A percentile compares a stretch with the other conserved stretches of the same genome.
Evolutionary conservation across 2,113 vertebrate species (phyloP).

Genomic region (Corydoras maculifer): DNA sequence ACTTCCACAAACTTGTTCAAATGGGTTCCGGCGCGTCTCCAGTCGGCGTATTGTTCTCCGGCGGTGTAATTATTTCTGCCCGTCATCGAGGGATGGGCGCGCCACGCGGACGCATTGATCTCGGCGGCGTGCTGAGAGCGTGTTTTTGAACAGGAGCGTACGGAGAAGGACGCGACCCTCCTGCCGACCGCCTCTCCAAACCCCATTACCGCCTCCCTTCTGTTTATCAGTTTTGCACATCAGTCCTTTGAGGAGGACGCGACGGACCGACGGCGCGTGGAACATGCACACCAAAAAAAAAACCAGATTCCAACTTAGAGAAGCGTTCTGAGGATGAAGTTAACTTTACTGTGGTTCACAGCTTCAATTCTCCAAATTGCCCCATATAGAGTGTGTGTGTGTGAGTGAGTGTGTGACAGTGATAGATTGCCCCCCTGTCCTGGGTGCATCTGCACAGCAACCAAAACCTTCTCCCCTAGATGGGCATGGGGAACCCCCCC

Average conservation of each 20-base stretch:
- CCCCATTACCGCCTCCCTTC: not conserved
- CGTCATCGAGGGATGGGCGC: conserved; percentile 38
- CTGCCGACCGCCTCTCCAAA: not conserved
- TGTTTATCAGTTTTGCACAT: not conserved
- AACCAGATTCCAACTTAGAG: no score
- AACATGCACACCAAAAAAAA: no score
- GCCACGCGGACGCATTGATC: conserved; percentile 46
- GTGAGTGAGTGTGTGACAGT: no score
- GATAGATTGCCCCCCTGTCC: no score
- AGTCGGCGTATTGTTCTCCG: conserved; percentile 39
- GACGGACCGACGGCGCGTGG: no score
- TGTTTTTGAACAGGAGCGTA: conserved; percentile 16
- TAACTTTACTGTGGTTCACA: no score
- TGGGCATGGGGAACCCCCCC: no score
- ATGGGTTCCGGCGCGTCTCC: conserved; percentile 43
- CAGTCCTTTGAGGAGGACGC: not conserved
- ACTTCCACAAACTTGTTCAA: conserved; percentile 40
- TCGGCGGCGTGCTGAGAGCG: conserved; percentile 20
- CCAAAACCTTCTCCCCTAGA: no score
- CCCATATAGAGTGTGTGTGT: no score
- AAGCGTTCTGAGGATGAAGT: no score
- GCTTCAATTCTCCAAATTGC: no score
- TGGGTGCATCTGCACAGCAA: no score
- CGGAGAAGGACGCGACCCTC: conserved; percentile 4
- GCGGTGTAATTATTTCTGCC: conserved; percentile 48